A percentile compares a stretch with the other conserved stretches of the same genome.
These are phyloP conservation scores for Rhinoptilus africanus DNA, from an alignment of 2,113 vertebrate species.

Conservation along the genomic window DNA sequence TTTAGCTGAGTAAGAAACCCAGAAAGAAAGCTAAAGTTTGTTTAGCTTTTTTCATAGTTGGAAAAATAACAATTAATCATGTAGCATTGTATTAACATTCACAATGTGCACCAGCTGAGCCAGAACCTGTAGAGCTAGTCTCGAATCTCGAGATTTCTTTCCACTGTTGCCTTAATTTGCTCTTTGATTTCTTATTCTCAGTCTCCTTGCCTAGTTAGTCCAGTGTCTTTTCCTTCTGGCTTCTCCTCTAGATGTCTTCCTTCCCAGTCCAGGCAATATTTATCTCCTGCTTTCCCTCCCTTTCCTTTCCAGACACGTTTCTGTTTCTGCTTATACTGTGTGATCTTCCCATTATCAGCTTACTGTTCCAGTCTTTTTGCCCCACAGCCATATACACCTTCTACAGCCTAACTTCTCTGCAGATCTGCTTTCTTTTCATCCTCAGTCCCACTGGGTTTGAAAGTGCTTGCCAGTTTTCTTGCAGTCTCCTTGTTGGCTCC, in stretches of 20 bases:
- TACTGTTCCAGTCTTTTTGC: neutral
- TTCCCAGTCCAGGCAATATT: slow-evolving; percentile 10
- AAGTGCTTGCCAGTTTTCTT: slow-evolving; percentile 28
- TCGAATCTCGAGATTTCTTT: slow-evolving; percentile 1
- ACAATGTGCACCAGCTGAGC: neutral
- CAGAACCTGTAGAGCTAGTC: neutral
- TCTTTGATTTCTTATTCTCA: slow-evolving; percentile 18
- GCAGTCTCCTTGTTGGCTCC: slow-evolving; percentile 21
- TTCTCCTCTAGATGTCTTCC: slow-evolving; percentile 15
- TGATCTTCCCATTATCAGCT: slow-evolving; percentile 24
- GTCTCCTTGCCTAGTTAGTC: neutral
- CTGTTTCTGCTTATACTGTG: slow-evolving; percentile 38
- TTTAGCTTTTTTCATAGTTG: neutral
- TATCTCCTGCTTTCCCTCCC: neutral
- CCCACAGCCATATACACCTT: neutral
- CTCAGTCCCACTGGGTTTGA: neutral
- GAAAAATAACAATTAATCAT: neutral
- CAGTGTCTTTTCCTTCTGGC: slow-evolving; percentile 16
- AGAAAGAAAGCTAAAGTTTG: neutral
- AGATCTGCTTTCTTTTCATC: slow-evolving; percentile 30
- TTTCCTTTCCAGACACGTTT: neutral
- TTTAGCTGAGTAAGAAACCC: neutral
- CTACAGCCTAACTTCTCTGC: neutral
- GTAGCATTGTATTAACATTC: neutral
- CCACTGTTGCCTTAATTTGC: neutral